These are phyloP conservation scores for Drosophila antonietae DNA, from an alignment of 2,888 invertebrate genomes.

Conservation along the genomic window DNA sequence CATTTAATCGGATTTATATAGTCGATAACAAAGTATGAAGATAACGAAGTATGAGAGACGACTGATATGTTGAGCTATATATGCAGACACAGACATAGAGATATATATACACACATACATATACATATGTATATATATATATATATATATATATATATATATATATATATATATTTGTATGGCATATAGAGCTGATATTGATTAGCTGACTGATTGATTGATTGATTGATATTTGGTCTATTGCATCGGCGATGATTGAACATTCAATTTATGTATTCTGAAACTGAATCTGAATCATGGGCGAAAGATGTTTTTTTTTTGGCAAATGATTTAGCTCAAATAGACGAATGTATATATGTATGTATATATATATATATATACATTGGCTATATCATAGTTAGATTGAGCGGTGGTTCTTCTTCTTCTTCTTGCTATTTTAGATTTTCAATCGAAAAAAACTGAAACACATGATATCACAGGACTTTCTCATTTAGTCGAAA, in stretches of 20 bases:
- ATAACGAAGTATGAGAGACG: slow-evolving; percentile 53
- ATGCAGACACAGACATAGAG: background rate
- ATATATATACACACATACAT: background rate
- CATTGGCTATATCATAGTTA: background rate
- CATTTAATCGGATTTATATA: slow-evolving; percentile 67
- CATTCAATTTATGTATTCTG: slow-evolving; percentile 42
- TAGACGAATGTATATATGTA: background rate
- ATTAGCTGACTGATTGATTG: slow-evolving; percentile 52
- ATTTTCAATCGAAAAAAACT: background rate
- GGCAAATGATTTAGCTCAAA: slow-evolving; percentile 35
- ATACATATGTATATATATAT: background rate
- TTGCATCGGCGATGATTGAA: slow-evolving; percentile 38
- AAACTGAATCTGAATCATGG: slow-evolving; percentile 50
- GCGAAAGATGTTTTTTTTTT: slow-evolving; percentile 41
- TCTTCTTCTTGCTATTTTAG: slow-evolving; percentile 25
- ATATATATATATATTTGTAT: slow-evolving; percentile 9
- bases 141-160: slow-evolving; percentile 1
- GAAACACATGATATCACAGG: slow-evolving; percentile 55
- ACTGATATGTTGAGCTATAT: slow-evolving; percentile 34
- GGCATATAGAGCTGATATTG: slow-evolving; percentile 26
- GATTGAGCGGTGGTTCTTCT: slow-evolving; percentile 54
- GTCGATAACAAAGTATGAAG: slow-evolving; percentile 54
- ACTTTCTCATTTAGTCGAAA: slow-evolving; percentile 42
- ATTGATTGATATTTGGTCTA: slow-evolving; percentile 35
- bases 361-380: slow-evolving; percentile 4